Conservation (phyloP, 2,113 vertebrate genomes). For the Onychorhynchus coronatus region DNA sequence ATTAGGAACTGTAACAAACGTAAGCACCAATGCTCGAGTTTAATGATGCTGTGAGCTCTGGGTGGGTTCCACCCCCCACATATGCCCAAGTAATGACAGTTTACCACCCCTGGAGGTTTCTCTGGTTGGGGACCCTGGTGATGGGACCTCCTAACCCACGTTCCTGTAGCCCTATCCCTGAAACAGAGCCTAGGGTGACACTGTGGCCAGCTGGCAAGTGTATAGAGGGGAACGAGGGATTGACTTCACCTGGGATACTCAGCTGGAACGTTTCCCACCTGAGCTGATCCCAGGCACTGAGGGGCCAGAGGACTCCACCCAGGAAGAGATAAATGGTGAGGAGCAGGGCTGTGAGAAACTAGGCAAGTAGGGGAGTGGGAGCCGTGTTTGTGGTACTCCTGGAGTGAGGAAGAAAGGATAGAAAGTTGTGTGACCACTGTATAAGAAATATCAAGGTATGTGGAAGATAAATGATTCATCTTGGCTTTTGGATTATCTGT, state of each 20-base stretch:
- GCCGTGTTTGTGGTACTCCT: accelerated
- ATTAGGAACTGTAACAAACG: background rate
- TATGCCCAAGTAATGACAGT: background rate
- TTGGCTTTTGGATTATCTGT: background rate
- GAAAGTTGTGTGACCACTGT: background rate
- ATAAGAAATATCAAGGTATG: background rate
- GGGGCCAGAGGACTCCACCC: background rate
- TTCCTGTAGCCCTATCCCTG: background rate
- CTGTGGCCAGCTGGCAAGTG: background rate
- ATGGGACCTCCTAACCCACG: background rate
- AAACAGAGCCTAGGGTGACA: background rate
- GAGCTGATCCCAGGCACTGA: background rate
- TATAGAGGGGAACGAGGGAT: background rate
- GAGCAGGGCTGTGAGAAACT: background rate
- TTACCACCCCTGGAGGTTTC: background rate
- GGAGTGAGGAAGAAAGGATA: no score
- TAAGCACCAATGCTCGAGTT: background rate
- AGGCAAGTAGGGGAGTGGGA: accelerated
- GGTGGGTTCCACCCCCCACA: background rate
- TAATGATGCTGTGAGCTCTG: background rate
- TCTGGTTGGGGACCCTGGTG: background rate
- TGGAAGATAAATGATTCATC: background rate
- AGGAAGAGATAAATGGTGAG: background rate
- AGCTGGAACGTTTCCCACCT: background rate
- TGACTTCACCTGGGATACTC: background rate